These are phyloP conservation scores for Pelodytes ibericus DNA, from an alignment of 2,797 vertebrate species.

Conservation along the genomic window DNA sequence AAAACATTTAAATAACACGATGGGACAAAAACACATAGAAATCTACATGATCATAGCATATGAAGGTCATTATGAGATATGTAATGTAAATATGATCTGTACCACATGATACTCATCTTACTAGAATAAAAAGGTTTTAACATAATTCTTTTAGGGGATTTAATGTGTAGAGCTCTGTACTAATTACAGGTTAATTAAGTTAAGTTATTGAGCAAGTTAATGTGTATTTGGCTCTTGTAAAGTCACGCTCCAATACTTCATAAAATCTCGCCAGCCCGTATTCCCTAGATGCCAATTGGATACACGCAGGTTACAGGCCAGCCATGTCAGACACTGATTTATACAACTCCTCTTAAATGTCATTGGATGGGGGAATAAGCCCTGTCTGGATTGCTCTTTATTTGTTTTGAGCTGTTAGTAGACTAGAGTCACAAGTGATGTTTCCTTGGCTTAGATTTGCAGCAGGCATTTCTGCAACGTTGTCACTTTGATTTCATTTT, in stretches of 20 bases:
- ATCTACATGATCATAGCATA: too few relatives aligned
- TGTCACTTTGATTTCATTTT: slow-evolving; percentile 65
- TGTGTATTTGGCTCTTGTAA: slow-evolving; percentile 15
- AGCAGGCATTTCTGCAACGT: slow-evolving; percentile 61
- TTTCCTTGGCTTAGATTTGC: slow-evolving; percentile 62
- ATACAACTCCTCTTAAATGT: slow-evolving; percentile 51
- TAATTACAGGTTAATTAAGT: background rate
- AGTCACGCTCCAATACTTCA: background rate
- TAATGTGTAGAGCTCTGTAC: background rate
- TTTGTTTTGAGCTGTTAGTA: slow-evolving; percentile 64
- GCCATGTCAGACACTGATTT: slow-evolving; percentile 44
- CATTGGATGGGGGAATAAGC: slow-evolving; percentile 61
- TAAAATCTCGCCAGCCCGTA: slow-evolving; percentile 47
- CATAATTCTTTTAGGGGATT: background rate
- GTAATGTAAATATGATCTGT: too few relatives aligned
- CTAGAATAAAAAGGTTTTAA: too few relatives aligned
- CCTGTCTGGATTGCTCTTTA: slow-evolving; percentile 61
- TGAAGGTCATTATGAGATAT: too few relatives aligned
- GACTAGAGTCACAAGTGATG: slow-evolving; percentile 66
- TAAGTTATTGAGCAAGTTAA: background rate
- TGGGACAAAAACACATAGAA: too few relatives aligned
- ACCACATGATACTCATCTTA: too few relatives aligned
- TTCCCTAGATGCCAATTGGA: slow-evolving; percentile 29
- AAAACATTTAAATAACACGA: too few relatives aligned
- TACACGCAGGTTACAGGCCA: slow-evolving; percentile 40